Conservation (phyloP, 2,797 vertebrate genomes). For the Botia almorhae region DNA sequence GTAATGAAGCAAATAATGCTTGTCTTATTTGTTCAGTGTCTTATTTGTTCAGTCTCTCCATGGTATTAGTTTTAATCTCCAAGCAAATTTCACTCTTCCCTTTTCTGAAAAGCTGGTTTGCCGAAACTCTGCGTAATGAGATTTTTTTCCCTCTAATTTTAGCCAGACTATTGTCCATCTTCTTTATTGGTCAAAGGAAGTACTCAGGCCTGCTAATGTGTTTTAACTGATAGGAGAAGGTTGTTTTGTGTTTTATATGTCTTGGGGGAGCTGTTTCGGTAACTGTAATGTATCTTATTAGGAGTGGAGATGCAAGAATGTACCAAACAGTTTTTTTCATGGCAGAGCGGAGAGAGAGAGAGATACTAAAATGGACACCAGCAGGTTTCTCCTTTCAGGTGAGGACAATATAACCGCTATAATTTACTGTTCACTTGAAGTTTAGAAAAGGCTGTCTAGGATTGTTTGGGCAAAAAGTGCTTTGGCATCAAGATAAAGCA, state of each 20-base stretch:
- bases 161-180: slow-evolving; percentile 17
- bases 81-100: slow-evolving; percentile 25
- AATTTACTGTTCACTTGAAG: slow-evolving; percentile 72
- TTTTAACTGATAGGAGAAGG: not conserved
- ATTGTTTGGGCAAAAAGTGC: slow-evolving; percentile 78
- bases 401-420: slow-evolving; percentile 79
- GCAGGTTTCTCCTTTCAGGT: slow-evolving; percentile 68
- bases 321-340: slow-evolving; percentile 52
- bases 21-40: slow-evolving; percentile 57
- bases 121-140: slow-evolving; percentile 23
- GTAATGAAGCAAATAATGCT: slow-evolving; percentile 54
- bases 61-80: slow-evolving; percentile 18
- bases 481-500: slow-evolving; percentile 74
- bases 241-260: slow-evolving; percentile 24
- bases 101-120: slow-evolving; percentile 15
- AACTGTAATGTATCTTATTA: slow-evolving; percentile 21
- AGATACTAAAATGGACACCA: slow-evolving; percentile 49
- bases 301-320: not conserved
- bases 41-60: slow-evolving; percentile 54
- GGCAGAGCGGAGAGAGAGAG: not conserved
- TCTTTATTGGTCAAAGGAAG: slow-evolving; percentile 5
- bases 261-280: slow-evolving; percentile 4
- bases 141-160: slow-evolving; percentile 13
- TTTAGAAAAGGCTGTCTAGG: slow-evolving; percentile 74
- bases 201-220: not conserved